Evolutionary conservation across 2,113 vertebrate genomes (phyloP), one percentile per base, ranked within the genome.

Genomic region (Dipodomys spectabilis): DNA sequence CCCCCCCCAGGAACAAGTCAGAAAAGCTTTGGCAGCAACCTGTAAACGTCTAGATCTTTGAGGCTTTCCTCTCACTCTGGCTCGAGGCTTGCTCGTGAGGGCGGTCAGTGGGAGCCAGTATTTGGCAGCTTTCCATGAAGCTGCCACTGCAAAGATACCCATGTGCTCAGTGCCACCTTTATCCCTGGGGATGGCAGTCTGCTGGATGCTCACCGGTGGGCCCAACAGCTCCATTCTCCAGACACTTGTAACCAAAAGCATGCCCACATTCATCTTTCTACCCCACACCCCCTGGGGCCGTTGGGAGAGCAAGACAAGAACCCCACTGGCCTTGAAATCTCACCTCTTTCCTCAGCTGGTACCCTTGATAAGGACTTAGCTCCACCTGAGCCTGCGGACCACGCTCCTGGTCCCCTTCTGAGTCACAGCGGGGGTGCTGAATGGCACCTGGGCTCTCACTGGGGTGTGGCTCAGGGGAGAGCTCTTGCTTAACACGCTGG

Each of bases 191-290:
- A 27, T 0, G 0, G 2, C 0, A 22, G 65, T 44, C 23, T 78
- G 45, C 22, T 13, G 1, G 45, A n/a, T 2, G 0, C 65, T 67
- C 6, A 2, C 81, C n/a, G 73, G 80, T 65, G 0, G 2, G 2
- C 30, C 64, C 11, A 39, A n/a, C 13, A 7, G 7, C 44, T 81
- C 13, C 9, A 0, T 57, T 39, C 57, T 60, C 44, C 12, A 10
- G 53, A 18, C 18, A 15, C 27, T 4, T 27, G 57, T 67, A 35
- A 22, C 60, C 49, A 49, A 5, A 69, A 49, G 49, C 28, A 19
- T 0, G 0, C 15, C 4, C 15, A 12, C 9, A 2, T n/a, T 35
- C 10, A 2, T 73, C 30, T 27, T 18, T 30, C 49, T 0, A 6
- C 23, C 68, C 6, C 6, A 1, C 39, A 7, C 19, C 79, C 18